phyloP scores from a whole-genome alignment of 1,140 invertebrate species.

The Psilanteris sp. region DNA sequence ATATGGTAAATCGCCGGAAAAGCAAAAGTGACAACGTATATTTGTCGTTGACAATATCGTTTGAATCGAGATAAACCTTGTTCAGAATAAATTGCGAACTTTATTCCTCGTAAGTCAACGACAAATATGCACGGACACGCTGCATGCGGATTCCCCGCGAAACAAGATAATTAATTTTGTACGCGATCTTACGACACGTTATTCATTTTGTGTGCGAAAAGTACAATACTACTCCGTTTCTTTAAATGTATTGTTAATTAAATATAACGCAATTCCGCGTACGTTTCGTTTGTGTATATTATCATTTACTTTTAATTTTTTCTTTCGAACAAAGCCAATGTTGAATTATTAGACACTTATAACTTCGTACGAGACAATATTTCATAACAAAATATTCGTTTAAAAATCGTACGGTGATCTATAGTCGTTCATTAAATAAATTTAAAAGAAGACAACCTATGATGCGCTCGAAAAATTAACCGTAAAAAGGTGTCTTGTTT shows the following conservation, averaged over 20 bases:
- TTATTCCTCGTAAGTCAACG: slow-evolving; percentile 56
- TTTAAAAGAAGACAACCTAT: too few species aligned
- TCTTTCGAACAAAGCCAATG: too few species aligned
- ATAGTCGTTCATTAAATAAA: too few species aligned
- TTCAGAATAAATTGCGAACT: slow-evolving; percentile 47
- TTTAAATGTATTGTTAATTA: slow-evolving; percentile 24
- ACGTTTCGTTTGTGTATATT: too few species aligned
- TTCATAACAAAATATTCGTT: too few species aligned
- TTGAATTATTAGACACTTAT: too few species aligned
- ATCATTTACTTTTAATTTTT: too few species aligned
- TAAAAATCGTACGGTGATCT: too few species aligned
- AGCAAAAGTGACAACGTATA: slow-evolving; percentile 44
- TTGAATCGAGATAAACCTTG: slow-evolving; percentile 42
- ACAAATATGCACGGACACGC: slow-evolving; percentile 35
- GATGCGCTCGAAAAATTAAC: too few species aligned
- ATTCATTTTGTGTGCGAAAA: slow-evolving; percentile 72
- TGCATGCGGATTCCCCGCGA: slow-evolving; percentile 37
- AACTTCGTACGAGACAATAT: too few species aligned
- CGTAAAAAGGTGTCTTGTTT: too few species aligned
- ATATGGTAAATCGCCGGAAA: slow-evolving; percentile 37
- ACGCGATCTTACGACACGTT: slow-evolving; percentile 43
- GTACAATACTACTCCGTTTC: slow-evolving; percentile 68
- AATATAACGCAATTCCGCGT: too few species aligned
- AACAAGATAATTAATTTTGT: slow-evolving; percentile 66
- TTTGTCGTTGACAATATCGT: slow-evolving; percentile 50